Evolutionary conservation across 2,113 vertebrate genomes (phyloP).

Genomic region (Bombycilla garrulus): DNA sequence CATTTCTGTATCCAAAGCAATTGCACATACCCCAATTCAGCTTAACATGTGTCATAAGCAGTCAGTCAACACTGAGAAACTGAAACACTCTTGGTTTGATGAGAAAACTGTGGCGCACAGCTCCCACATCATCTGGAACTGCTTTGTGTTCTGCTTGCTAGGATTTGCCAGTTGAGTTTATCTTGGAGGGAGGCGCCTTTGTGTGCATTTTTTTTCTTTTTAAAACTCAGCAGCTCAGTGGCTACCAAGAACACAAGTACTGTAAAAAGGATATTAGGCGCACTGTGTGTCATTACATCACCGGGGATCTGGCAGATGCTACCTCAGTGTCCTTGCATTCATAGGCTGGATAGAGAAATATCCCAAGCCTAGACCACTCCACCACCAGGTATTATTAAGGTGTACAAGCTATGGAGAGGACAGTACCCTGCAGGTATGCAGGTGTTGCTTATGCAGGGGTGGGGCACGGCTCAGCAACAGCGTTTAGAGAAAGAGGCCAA

Average conservation of each 20-base stretch:
- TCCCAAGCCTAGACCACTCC: neutral
- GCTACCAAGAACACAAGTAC: neutral
- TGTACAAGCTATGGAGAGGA: slow-evolving; percentile 29
- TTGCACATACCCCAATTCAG: neutral
- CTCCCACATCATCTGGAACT: neutral
- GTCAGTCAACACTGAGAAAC: neutral
- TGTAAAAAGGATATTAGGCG: neutral
- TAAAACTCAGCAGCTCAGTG: neutral
- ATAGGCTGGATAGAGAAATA: neutral
- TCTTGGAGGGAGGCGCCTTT: neutral
- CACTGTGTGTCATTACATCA: neutral
- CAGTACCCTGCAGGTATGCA: slow-evolving; percentile 64
- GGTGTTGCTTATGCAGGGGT: slow-evolving; percentile 61
- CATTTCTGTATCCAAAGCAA: neutral
- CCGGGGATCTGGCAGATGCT: neutral
- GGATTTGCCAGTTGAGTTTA: neutral
- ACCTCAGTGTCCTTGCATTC: neutral
- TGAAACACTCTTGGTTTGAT: neutral
- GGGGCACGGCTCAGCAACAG: slow-evolving; percentile 19
- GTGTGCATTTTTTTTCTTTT: neutral
- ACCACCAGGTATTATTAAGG: slow-evolving; percentile 24
- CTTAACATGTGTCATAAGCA: neutral
- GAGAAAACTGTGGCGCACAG: neutral
- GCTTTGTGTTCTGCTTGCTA: neutral
- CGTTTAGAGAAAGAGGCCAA: slow-evolving; percentile 1